Percentiles rank a stretch among this genome's conserved stretches.
Evolutionary conservation across 2,888 invertebrate genomes (phyloP).

Genomic region (Proisotoma minuta): DNA sequence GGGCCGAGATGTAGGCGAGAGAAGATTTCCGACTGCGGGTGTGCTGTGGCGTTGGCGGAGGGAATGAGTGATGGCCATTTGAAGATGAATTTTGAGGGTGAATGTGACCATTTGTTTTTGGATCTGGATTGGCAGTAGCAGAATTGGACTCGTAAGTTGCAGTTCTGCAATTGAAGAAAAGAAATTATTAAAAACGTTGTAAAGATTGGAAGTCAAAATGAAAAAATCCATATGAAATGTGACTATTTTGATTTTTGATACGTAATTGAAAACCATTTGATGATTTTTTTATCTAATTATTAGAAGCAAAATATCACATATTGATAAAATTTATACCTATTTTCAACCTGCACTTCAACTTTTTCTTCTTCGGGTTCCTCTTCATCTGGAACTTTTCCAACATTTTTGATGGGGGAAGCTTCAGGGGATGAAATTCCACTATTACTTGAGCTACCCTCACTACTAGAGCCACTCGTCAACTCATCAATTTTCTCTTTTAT

Average conservation of each 20-base stretch:
- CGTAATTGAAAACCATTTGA: no score
- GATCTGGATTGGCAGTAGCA: background rate
- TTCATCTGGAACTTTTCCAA: background rate
- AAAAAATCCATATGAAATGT: no score
- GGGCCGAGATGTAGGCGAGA: constrained; percentile 26
- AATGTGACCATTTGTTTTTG: constrained; percentile 10
- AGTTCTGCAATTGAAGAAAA: constrained; percentile 8
- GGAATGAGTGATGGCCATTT: constrained; percentile 41
- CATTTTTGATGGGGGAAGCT: constrained; percentile 6
- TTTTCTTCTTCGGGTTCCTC: constrained; percentile 19
- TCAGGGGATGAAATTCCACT: constrained; percentile 12
- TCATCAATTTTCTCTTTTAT: constrained; percentile 41
- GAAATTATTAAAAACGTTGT: no score
- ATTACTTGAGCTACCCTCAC: constrained; percentile 8
- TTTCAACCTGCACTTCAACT: constrained; percentile 21
- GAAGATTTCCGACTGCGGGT: constrained; percentile 27
- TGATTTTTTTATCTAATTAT: no score
- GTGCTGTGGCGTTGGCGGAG: constrained; percentile 37
- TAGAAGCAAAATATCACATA: no score
- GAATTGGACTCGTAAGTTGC: constrained; percentile 21
- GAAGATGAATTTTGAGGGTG: background rate
- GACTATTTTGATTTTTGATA: no score
- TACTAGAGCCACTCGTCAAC: constrained; percentile 30
- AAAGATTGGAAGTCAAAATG: no score
- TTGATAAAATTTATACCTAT: constrained; percentile 2